These are phyloP conservation scores for Acanthoscelides obtectus DNA, from an alignment of 2,888 invertebrate species.

Conservation along the genomic window DNA sequence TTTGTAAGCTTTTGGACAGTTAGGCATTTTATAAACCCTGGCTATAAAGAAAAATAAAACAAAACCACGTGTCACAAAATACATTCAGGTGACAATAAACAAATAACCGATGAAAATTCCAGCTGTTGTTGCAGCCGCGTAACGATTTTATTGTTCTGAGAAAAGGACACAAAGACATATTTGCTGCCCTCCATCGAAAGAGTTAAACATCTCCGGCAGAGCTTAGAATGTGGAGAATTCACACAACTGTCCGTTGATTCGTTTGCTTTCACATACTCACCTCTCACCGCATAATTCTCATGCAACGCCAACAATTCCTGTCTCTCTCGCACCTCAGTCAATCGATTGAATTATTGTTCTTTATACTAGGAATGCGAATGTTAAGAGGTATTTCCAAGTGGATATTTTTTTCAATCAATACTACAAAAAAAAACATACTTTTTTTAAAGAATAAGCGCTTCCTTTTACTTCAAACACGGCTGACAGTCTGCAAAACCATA, in stretches of 20 bases:
- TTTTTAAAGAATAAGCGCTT: no score
- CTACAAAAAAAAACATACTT: no score
- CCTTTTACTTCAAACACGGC: no score
- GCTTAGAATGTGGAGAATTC: not conserved
- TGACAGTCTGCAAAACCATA: no score
- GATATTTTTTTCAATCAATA: not conserved
- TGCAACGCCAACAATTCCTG: not conserved
- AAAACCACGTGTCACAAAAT: not conserved
- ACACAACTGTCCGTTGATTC: not conserved
- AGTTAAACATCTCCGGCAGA: not conserved
- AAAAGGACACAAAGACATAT: not conserved
- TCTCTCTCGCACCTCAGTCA: not conserved
- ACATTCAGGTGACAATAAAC: not conserved
- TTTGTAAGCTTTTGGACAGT: no score
- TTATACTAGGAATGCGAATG: not conserved
- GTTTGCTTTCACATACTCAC: not conserved
- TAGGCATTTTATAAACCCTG: not conserved
- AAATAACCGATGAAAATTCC: not conserved
- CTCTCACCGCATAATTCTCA: not conserved
- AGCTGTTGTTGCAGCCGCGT: not conserved
- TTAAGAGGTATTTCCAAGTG: not conserved
- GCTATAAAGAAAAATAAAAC: not conserved
- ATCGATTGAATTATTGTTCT: not conserved
- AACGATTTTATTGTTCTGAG: not conserved
- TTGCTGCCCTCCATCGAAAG: not conserved